Evolutionary conservation across 2,888 invertebrate genomes (phyloP), one percentile per base, ranked within the genome.

Genomic region (Priapulus caudatus): DNA sequence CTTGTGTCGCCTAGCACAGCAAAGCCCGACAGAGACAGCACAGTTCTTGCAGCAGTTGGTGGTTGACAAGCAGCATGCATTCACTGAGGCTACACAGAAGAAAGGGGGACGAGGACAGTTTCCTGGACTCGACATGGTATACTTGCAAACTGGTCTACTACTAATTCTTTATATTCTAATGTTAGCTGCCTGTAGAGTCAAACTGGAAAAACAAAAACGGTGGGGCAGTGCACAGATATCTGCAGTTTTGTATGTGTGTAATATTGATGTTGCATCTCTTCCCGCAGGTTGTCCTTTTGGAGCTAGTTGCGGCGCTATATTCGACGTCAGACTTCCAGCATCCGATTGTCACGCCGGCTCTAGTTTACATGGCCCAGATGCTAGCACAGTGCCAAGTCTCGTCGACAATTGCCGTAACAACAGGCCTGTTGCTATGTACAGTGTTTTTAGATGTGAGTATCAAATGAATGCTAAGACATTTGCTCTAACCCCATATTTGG

Each of bases 261-360:
- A 33, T 33, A n/a, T 18, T 55, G 23, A 33, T 51, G 45, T n/a
- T 48, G 21, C 21, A 19, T 51, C 45, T 56, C 50, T 55, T 53
- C 19, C 65, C 71, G 46, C 69, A 79, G 64, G 68, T 92, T 43
- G 73, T 90, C 58, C 81, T 87, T 65, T 81, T 93, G 55, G 90
- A 91, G 73, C 65, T 89, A 57, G 77, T 88, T 2, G 81, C 84
- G 4, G 70, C 84, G 45, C 67, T 93, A 51, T 95, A 86, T 71
- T 85, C 92, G 1, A 83, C 90, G 0, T 90, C 92, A 0, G 93
- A 95, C 72, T 88, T 84, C 67, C 77, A 82, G 43, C 93, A 95
- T 76, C 82, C 83, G 0, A 80, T 93, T 2, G 83, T 84, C n/a
- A 87, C 87, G 15, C 90, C 91, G n/a, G 72, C 78, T 20, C 64